Evolutionary conservation across 2,797 vertebrate genomes (phyloP).

Genomic region (Gadopsis bispinosus): DNA sequence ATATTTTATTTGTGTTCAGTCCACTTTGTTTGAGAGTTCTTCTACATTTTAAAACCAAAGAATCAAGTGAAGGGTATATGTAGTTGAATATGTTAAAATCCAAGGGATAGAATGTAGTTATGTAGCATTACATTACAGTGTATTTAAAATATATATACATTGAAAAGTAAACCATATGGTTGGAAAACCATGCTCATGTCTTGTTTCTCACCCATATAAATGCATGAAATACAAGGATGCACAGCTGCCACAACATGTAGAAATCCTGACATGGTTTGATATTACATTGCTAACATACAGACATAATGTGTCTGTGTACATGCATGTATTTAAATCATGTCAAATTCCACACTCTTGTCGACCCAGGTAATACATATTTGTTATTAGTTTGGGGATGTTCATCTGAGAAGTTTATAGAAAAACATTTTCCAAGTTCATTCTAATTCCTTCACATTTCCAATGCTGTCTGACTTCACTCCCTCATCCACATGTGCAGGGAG

Average conservation of each 20-base stretch:
- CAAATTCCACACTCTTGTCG: slow-evolving; percentile 31
- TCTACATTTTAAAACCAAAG: slow-evolving; percentile 46
- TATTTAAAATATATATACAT: slow-evolving; percentile 20
- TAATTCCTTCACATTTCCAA: slow-evolving; percentile 73
- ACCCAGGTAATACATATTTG: slow-evolving; percentile 46
- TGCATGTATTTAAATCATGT: slow-evolving; percentile 45
- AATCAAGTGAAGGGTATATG: slow-evolving; percentile 22
- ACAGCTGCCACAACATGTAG: slow-evolving; percentile 6
- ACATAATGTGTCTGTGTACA: slow-evolving; percentile 28
- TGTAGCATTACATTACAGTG: slow-evolving; percentile 30
- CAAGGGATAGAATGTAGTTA: slow-evolving; percentile 1
- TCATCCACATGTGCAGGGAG: slow-evolving; percentile 75
- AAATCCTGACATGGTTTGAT: slow-evolving; percentile 12
- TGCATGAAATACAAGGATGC: neutral
- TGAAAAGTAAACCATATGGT: slow-evolving; percentile 35
- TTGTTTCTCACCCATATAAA: slow-evolving; percentile 19
- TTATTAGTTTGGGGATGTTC: slow-evolving; percentile 59
- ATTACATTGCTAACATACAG: slow-evolving; percentile 5
- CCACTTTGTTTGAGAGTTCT: slow-evolving; percentile 24
- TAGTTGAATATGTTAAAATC: neutral
- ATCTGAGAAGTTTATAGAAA: slow-evolving; percentile 49
- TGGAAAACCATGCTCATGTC: slow-evolving; percentile 14
- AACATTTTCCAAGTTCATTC: slow-evolving; percentile 62
- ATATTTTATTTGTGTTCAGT: slow-evolving; percentile 47
- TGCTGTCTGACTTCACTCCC: slow-evolving; percentile 73